Evolutionary conservation across 2,797 vertebrate genomes (phyloP).

Genomic region (Chromobotia macracanthus): DNA sequence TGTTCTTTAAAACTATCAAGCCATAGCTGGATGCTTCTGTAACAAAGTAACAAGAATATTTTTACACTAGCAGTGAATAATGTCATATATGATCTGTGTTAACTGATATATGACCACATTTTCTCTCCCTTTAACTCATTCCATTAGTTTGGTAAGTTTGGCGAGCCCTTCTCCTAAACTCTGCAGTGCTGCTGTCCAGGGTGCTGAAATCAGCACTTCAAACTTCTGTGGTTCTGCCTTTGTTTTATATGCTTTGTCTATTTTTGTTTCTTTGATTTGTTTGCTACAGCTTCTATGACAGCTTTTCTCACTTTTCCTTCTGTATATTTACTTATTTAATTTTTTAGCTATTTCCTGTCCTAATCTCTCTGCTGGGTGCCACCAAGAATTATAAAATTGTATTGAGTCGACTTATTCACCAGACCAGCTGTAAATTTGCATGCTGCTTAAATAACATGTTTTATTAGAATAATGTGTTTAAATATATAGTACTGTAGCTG

Average conservation of each 20-base stretch:
- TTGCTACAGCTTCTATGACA: not conserved
- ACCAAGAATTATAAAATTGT: not conserved
- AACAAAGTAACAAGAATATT: not conserved
- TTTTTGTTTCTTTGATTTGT: not conserved
- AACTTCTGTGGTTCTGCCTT: not conserved
- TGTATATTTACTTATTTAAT: not conserved
- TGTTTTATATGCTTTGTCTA: not conserved
- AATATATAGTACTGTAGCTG: too few relatives aligned
- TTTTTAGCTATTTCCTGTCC: constrained; percentile 17
- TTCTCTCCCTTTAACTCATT: not conserved
- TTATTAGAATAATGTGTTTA: too few relatives aligned
- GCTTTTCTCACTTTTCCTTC: not conserved
- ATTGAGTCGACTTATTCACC: constrained; percentile 13
- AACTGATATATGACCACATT: not conserved
- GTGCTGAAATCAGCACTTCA: constrained; percentile 26
- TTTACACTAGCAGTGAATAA: not conserved
- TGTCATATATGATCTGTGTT: not conserved
- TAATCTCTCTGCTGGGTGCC: constrained; percentile 15
- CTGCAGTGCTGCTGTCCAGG: constrained; percentile 12
- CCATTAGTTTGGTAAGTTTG: not conserved
- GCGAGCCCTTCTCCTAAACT: not conserved
- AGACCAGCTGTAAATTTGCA: not conserved
- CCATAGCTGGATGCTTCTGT: not conserved
- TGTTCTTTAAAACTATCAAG: not conserved
- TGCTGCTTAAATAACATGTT: too few relatives aligned